A percentile compares a stretch with the other conserved stretches of the same genome.
phyloP scores from a whole-genome alignment of 2,888 invertebrate species.

The Acleris cristana region DNA sequence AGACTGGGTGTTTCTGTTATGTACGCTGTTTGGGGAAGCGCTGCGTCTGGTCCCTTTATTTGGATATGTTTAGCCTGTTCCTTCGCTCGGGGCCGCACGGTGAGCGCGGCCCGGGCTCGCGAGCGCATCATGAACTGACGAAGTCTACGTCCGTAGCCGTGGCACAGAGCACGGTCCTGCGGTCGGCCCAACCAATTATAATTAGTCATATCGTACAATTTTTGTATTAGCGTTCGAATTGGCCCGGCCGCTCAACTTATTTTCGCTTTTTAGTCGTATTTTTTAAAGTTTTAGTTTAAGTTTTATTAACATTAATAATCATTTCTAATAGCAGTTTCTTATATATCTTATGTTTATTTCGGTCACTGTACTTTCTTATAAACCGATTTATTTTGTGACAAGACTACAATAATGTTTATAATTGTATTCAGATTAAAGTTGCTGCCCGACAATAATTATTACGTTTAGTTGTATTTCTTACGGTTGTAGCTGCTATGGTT shows the following conservation, averaged over 20 bases:
- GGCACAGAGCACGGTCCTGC: slow-evolving; percentile 39
- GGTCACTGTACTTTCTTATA: slow-evolving; percentile 39
- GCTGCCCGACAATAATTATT: slow-evolving; percentile 74
- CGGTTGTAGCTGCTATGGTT: slow-evolving; percentile 52
- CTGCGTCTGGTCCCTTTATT: slow-evolving; percentile 41
- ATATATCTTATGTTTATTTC: slow-evolving; percentile 34
- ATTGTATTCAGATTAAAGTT: slow-evolving; percentile 59
- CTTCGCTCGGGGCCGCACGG: neutral
- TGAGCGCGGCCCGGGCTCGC: neutral
- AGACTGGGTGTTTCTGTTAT: slow-evolving; percentile 45
- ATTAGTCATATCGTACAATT: slow-evolving; percentile 66
- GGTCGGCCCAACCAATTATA: slow-evolving; percentile 51
- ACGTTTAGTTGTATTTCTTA: slow-evolving; percentile 57
- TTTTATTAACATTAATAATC: slow-evolving; percentile 62
- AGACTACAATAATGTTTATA: slow-evolving; percentile 63
- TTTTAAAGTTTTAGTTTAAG: slow-evolving; percentile 54
- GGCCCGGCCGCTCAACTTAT: slow-evolving; percentile 34
- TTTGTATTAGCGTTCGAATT: slow-evolving; percentile 53
- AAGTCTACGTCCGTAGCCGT: neutral
- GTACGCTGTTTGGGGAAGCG: slow-evolving; percentile 26
- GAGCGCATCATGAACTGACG: neutral
- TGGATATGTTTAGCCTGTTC: neutral
- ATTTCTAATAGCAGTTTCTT: slow-evolving; percentile 55
- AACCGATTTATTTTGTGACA: slow-evolving; percentile 58
- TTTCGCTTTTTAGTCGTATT: slow-evolving; percentile 51